Conservation (phyloP, 1,140 invertebrate genomes). For the Drosophila sproati region DNA sequence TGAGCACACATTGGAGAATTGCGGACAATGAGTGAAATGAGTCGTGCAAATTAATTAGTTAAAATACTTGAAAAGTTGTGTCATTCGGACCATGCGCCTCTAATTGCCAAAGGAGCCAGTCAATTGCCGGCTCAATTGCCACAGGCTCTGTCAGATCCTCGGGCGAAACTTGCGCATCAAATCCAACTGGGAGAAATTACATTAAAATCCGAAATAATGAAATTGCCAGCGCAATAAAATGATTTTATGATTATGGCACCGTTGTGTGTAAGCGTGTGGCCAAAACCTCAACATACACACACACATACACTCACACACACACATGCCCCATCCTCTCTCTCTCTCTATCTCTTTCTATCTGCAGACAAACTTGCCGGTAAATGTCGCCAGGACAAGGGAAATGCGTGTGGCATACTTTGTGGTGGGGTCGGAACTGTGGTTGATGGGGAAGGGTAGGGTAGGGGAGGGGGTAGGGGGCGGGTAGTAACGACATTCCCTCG, state of each 20-base stretch:
- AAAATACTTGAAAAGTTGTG: constrained; percentile 43
- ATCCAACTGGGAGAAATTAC: constrained; percentile 55
- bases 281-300: background rate
- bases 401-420: constrained; percentile 51
- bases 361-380: constrained; percentile 41
- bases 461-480: no score
- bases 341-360: background rate
- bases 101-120: constrained; percentile 41
- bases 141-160: constrained; percentile 7
- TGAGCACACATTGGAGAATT: constrained; percentile 52
- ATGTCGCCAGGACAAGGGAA: constrained; percentile 45
- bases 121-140: constrained; percentile 30
- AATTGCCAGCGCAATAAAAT: constrained; percentile 71
- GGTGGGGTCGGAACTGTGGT: background rate
- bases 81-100: constrained; percentile 18
- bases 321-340: constrained; percentile 2
- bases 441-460: background rate
- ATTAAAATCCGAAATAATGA: constrained; percentile 72
- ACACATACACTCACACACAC: background rate
- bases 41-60: constrained; percentile 59
- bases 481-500: constrained; percentile 9
- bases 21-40: constrained; percentile 32
- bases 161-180: constrained; percentile 20
- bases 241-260: constrained; percentile 67
- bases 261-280: constrained; percentile 12